Conservation (phyloP, 2,888 invertebrate genomes). For the Hydroisotoma schaefferi region DNA sequence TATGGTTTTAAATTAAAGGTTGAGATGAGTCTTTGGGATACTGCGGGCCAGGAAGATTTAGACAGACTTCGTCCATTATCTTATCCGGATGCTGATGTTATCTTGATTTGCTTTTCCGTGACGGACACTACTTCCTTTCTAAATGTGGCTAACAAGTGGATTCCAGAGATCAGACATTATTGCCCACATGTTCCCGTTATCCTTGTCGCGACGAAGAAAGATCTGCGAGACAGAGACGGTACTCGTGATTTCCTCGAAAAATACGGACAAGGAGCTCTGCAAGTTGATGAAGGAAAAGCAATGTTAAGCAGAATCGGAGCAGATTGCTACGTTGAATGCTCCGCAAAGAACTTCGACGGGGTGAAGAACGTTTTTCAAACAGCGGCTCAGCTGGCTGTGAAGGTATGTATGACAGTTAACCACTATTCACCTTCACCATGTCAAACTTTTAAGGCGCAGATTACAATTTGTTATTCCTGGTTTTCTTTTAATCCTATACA, state of each 20-base stretch:
- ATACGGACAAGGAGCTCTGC: slow-evolving; percentile 32
- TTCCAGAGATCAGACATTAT: slow-evolving; percentile 41
- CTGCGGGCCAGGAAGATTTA: slow-evolving; percentile 54
- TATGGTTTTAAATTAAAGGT: slow-evolving; percentile 47
- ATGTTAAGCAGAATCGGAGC: slow-evolving; percentile 59
- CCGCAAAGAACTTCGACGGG: slow-evolving; percentile 62
- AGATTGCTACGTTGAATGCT: slow-evolving; percentile 61
- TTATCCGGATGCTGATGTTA: slow-evolving; percentile 38
- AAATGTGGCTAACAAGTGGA: slow-evolving; percentile 44
- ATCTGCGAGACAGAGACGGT: slow-evolving; percentile 29
- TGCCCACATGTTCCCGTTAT: slow-evolving; percentile 36
- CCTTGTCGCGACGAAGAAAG: slow-evolving; percentile 39
- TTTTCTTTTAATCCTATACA: slow-evolving; percentile 4
- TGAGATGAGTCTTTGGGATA: slow-evolving; percentile 54
- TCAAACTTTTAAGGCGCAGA: no score
- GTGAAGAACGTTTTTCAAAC: slow-evolving; percentile 62
- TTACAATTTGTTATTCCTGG: no score
- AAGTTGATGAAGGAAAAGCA: slow-evolving; percentile 37
- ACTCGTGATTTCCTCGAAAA: slow-evolving; percentile 24
- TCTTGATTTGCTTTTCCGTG: slow-evolving; percentile 41
- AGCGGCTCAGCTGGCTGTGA: slow-evolving; percentile 57
- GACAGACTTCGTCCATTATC: slow-evolving; percentile 40
- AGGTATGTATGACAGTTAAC: no score
- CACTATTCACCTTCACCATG: no score
- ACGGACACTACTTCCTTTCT: slow-evolving; percentile 35